Evolutionary conservation across 64 coral and sea anemone species (phyloP).

Genomic region (Hydrozoanthus tunicans): DNA sequence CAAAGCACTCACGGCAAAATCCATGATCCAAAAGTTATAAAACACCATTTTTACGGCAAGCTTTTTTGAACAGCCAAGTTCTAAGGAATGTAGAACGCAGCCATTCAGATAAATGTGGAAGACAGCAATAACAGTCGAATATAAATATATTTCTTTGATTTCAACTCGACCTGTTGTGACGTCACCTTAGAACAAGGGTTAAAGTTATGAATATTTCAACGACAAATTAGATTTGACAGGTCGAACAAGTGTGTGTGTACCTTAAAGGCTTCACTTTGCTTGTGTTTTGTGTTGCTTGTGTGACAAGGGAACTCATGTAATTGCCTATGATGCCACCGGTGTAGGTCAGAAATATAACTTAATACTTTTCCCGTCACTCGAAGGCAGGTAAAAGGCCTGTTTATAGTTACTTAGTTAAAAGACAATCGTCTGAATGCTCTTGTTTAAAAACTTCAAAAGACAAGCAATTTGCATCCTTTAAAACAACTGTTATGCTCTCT

Average conservation of each 20-base stretch:
- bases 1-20: slow-evolving; percentile 62
- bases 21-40: slow-evolving; percentile 96
- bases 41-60: slow-evolving; percentile 54
- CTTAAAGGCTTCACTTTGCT: neutral
- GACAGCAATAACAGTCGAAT: neutral
- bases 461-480: too few relatives aligned
- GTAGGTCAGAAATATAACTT: too few relatives aligned
- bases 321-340: too few relatives aligned
- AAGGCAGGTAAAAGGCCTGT: too few relatives aligned
- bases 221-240: neutral
- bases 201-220: slow-evolving; percentile 19
- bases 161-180: slow-evolving; percentile 70
- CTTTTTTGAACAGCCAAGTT: neutral
- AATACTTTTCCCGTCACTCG: too few relatives aligned
- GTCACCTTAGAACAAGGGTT: slow-evolving; percentile 50
- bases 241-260: neutral
- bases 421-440: too few relatives aligned
- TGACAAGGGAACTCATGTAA: too few relatives aligned
- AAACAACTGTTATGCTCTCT: too few relatives aligned
- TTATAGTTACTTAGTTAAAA: too few relatives aligned
- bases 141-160: slow-evolving; percentile 23
- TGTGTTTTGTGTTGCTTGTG: neutral
- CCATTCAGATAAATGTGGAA: neutral
- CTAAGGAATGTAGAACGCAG: neutral
- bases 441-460: too few relatives aligned